Percentiles rank a stretch among this genome's conserved stretches.
These are phyloP conservation scores for Zaprionus bogoriensis DNA, from an alignment of 2,888 invertebrate species.

Conservation along the genomic window DNA sequence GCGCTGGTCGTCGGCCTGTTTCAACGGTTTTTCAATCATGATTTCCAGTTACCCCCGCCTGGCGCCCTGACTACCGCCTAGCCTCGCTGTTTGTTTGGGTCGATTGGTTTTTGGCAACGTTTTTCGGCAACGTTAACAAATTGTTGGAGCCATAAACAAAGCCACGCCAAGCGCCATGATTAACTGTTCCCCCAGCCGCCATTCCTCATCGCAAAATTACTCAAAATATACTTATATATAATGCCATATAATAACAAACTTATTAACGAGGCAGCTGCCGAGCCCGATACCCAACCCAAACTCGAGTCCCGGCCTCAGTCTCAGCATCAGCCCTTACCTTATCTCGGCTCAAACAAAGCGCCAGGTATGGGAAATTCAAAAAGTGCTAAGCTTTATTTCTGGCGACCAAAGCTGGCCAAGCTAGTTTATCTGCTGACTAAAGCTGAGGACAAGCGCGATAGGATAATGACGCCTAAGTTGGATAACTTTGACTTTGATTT, in stretches of 20 bases:
- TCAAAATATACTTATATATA: conserved; percentile 21
- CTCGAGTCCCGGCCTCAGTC: neutral
- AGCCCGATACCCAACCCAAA: neutral
- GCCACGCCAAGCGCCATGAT: conserved; percentile 28
- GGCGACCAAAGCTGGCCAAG: neutral
- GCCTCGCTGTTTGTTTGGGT: conserved; percentile 42
- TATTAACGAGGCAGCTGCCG: conserved; percentile 21
- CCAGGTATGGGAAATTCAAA: neutral
- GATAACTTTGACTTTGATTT: neutral
- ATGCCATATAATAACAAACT: conserved; percentile 35
- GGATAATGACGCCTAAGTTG: neutral
- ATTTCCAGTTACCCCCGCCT: neutral
- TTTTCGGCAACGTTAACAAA: conserved; percentile 50
- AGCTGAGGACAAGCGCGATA: no score
- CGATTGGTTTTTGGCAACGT: conserved; percentile 39
- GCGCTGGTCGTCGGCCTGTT: conserved; percentile 5
- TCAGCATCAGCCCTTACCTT: conserved; percentile 14
- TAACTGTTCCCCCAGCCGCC: conserved; percentile 21
- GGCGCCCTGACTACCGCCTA: neutral
- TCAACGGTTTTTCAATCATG: conserved; percentile 46
- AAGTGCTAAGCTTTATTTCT: neutral
- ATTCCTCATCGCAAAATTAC: conserved; percentile 2
- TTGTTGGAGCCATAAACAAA: conserved; percentile 44
- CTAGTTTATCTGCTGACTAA: neutral
- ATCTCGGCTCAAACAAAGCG: conserved; percentile 6